These are phyloP conservation scores for Microplitis manilae DNA, from an alignment of 2,888 invertebrate genomes.

Conservation along the genomic window DNA sequence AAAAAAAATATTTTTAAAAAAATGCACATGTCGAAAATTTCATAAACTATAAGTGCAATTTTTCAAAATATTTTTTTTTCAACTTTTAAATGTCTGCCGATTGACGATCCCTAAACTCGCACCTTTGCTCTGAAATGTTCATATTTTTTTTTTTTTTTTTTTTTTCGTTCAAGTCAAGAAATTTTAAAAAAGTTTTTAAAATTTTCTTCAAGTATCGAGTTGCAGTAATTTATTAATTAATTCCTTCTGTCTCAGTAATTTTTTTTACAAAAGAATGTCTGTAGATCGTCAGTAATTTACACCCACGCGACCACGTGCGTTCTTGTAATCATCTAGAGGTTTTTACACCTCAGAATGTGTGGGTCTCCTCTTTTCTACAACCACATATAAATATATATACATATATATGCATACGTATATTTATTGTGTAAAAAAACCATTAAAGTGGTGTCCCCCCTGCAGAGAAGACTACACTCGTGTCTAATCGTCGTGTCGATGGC, in stretches of 20 bases:
- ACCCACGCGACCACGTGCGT: conserved; percentile 60
- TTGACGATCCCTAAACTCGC: too few species aligned
- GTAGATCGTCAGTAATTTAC: conserved; percentile 64
- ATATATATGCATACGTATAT: too few species aligned
- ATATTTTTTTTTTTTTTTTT: too few species aligned
- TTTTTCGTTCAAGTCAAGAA: too few species aligned
- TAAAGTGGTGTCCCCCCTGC: conserved; percentile 18
- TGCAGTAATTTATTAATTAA: background rate
- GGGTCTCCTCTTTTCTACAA: conserved; percentile 42
- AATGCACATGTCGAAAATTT: too few species aligned
- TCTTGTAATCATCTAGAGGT: conserved; percentile 55
- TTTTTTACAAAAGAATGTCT: conserved; percentile 20
- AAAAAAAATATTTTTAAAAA: too few species aligned
- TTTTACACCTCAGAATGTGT: conserved; percentile 63
- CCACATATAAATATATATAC: background rate
- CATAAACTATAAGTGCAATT: too few species aligned
- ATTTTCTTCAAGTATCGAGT: too few species aligned
- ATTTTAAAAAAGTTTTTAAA: too few species aligned
- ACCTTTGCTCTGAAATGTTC: too few species aligned
- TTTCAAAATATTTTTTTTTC: too few species aligned
- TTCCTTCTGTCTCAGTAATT: background rate
- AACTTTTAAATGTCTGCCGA: too few species aligned
- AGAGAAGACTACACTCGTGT: conserved; percentile 34
- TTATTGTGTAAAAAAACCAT: background rate
- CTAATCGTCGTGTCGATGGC: conserved; percentile 43